These are phyloP conservation scores for Esperia sulphurella DNA, from an alignment of 2,888 invertebrate species.

Conservation along the genomic window DNA sequence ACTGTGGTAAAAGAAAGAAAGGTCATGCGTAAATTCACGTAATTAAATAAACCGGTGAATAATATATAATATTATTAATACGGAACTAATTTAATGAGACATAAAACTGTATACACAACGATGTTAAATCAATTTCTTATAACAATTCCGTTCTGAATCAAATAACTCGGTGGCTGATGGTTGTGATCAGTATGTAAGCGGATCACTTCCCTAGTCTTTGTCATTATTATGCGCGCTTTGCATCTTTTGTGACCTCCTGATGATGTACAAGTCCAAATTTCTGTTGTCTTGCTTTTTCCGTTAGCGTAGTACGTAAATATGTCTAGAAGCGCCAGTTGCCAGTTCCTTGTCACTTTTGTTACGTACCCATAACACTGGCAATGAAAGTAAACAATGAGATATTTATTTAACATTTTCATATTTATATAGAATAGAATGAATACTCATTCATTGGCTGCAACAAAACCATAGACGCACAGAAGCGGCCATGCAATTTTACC, in stretches of 20 bases:
- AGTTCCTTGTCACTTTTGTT: conserved; percentile 14
- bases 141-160: conserved; percentile 12
- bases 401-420: too few species aligned
- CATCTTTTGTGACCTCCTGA: neutral
- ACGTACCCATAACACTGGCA: conserved; percentile 13
- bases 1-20: too few species aligned
- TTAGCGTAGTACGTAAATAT: conserved; percentile 16
- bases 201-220: neutral
- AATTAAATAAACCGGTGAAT: too few species aligned
- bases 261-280: neutral
- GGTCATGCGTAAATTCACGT: too few species aligned
- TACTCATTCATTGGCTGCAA: too few species aligned
- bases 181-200: conserved; percentile 8
- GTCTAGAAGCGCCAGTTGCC: conserved; percentile 12
- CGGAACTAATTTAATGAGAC: too few species aligned
- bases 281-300: conserved; percentile 1
- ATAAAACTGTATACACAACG: too few species aligned
- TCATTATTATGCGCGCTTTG: conserved; percentile 1
- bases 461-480: too few species aligned
- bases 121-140: conserved; percentile 6
- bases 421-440: too few species aligned
- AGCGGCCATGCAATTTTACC: too few species aligned
- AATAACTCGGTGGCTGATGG: conserved; percentile 12
- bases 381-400: neutral
- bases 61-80: too few species aligned